Base-by-base conservation (phyloP, 2,113 vertebrate genomes). In the Campylomormyrus tamandua region DNA sequence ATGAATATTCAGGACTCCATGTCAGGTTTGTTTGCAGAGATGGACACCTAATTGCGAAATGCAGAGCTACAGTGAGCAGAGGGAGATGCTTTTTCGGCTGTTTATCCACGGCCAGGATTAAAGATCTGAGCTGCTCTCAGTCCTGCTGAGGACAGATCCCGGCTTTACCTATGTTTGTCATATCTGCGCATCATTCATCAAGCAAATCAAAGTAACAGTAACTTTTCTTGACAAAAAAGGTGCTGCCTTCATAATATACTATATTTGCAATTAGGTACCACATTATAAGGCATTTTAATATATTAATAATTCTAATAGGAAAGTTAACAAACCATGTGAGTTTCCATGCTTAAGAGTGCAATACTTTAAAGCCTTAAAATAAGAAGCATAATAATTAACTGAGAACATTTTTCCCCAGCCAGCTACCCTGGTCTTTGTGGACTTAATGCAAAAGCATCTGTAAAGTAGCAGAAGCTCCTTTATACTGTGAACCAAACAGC, bases 1-100 rank as follows among this genome's bases (percentile, higher is more conserved):
- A 94, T 93, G 92, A 93, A 94, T 94, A 94, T 94, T 92, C 92
- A 93, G 13, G 19, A 50, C 42, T 74, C 27, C 15, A 85, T 90
- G 66, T 70, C 87, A 90, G 88, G 80, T 89, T 90, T 91, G 89
- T 91, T 90, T 89, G 58, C 19, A n/a, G 89, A 87, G 89, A 90
- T 77, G 50, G 86, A 87, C 88, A 90, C 66, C 83, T 89, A 91
- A 92, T 91, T 80, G 48, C 70, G 90, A 89, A 90, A 91, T 91
- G 58, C 50, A 87, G 74, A 56, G 39, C 83, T 89, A 74, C 86
- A 89, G 87, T 48, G 52, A 62, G 53, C 74, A 31, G 27, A 31
- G 80, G 80, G 89, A 83, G 53, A 11, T 21, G 48, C 56, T 87
- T 91, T 48, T 91, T 89, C 87, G 77, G 74, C 45, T 27, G 84